Percentiles rank a stretch among this genome's conserved stretches.
These are phyloP conservation scores for Xestoiulus laeticollis DNA, from an alignment of 2,888 invertebrate species.

Conservation along the genomic window DNA sequence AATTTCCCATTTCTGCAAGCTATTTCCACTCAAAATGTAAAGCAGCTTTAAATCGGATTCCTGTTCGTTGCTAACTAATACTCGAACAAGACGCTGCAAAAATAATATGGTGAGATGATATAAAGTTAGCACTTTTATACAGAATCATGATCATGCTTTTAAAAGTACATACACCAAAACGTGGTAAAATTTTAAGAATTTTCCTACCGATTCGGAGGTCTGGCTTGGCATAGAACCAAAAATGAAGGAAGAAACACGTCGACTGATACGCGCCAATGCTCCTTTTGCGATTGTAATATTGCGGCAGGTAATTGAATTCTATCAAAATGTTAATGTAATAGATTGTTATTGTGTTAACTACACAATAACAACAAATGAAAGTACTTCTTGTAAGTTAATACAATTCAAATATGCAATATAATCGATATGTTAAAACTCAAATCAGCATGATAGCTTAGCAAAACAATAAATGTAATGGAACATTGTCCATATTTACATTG, in stretches of 20 bases:
- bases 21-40: constrained; percentile 79
- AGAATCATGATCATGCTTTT: neutral
- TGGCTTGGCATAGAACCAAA: constrained; percentile 72
- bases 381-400: neutral
- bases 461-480: no score
- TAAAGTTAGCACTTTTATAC: neutral
- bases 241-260: constrained; percentile 80
- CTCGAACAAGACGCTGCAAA: constrained; percentile 72
- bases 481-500: neutral
- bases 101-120: no score
- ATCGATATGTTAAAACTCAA: no score
- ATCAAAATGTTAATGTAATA: constrained; percentile 53
- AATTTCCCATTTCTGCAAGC: constrained; percentile 84
- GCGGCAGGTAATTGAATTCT: constrained; percentile 65
- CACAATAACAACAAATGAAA: neutral
- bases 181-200: constrained; percentile 52
- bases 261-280: constrained; percentile 83
- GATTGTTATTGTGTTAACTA: neutral
- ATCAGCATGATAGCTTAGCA: no score
- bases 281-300: constrained; percentile 64
- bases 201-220: constrained; percentile 61
- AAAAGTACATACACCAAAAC: neutral
- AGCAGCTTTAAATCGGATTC: constrained; percentile 69
- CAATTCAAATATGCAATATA: no score
- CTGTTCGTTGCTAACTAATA: constrained; percentile 67